Base-by-base conservation (phyloP, 2,888 invertebrate species). In the Spatulosminthurus flaviceps region DNA sequence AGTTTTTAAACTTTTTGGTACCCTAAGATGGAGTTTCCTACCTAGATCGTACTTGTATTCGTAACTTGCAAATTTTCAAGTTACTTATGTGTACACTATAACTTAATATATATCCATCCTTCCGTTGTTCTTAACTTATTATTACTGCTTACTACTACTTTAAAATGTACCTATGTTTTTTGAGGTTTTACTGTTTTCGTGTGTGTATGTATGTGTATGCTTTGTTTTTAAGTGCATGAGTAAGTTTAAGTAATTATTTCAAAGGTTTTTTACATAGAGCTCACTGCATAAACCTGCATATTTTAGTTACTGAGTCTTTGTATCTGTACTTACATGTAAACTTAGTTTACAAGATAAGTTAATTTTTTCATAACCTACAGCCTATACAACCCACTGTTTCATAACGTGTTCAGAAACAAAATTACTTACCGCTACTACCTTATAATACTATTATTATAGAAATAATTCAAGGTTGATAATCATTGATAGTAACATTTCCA, bases 211-310 rank as follows among this genome's bases (percentile, higher is more conserved):
- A 43, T 73, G 24, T 42, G 22, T 41, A 72, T 26, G 43, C n/a
- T 72, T 72, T 41, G 70, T 22, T 70, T 26, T 70, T 41, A 64
- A 64, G 22, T 64, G 64, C 26, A 64, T 64, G 22, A 64, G 26
- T 21, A 26, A 64, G 24, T 64, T 26, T 64, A 64, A 64, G 42
- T 70, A n/a, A n/a, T n/a, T n/a, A 41, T 70, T 34, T 70, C 16
- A 16, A 69, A 69, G 34, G 34, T 70, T 70, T 29, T 70, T 70
- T 22, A 72, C 34, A 76, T 76, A 76, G 75, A 66, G 42, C 75
- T 76, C 75, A 66, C 75, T 76, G 75, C 75, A 76, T 76, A 66
- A 76, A 75, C 61, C 75, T 75, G 75, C 64, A 76, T 66, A 67
- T 76, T 76, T 76, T 26, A 76, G 75, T 42, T 76, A 67, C 75